These are phyloP conservation scores for Gryllus longicercus DNA, from an alignment of 2,888 invertebrate species.

Conservation along the genomic window DNA sequence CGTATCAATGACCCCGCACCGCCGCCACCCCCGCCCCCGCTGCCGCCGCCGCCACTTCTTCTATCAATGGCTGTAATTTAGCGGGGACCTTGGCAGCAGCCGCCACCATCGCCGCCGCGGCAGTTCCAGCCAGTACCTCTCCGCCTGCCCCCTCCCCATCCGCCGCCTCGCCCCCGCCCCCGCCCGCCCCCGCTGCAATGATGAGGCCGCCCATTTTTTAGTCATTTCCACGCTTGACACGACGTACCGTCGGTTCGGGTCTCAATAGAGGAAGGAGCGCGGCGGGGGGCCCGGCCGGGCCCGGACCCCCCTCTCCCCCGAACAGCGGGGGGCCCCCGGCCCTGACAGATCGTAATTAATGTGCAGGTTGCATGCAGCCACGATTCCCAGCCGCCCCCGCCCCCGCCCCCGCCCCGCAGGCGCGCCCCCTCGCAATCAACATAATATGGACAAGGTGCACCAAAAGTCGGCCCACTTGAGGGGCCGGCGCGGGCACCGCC, in stretches of 20 bases:
- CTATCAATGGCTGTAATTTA: slow-evolving; percentile 27
- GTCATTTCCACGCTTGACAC: slow-evolving; percentile 37
- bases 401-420: slow-evolving; percentile 29
- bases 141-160: background rate
- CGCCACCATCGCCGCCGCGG: slow-evolving; percentile 7
- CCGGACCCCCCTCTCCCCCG: slow-evolving; percentile 27
- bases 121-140: slow-evolving; percentile 23
- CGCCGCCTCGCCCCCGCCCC: background rate
- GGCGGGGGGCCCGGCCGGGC: slow-evolving; percentile 33
- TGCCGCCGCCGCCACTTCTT: background rate
- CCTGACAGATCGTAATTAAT: slow-evolving; percentile 38
- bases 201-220: slow-evolving; percentile 37
- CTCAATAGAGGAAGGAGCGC: slow-evolving; percentile 36
- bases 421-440: slow-evolving; percentile 27
- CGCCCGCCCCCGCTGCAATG: slow-evolving; percentile 27
- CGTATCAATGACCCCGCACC: background rate
- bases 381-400: slow-evolving; percentile 33
- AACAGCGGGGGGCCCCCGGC: slow-evolving; percentile 31
- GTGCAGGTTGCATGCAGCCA: slow-evolving; percentile 36
- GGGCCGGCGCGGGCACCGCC: too few species aligned
- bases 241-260: slow-evolving; percentile 32
- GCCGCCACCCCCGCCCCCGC: background rate
- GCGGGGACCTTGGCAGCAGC: slow-evolving; percentile 22
- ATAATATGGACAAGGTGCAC: slow-evolving; percentile 24
- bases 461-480: background rate